Evolutionary conservation across 2,113 vertebrate species (phyloP), one percentile per base, ranked within the genome.

Genomic region (Origma solitaria): DNA sequence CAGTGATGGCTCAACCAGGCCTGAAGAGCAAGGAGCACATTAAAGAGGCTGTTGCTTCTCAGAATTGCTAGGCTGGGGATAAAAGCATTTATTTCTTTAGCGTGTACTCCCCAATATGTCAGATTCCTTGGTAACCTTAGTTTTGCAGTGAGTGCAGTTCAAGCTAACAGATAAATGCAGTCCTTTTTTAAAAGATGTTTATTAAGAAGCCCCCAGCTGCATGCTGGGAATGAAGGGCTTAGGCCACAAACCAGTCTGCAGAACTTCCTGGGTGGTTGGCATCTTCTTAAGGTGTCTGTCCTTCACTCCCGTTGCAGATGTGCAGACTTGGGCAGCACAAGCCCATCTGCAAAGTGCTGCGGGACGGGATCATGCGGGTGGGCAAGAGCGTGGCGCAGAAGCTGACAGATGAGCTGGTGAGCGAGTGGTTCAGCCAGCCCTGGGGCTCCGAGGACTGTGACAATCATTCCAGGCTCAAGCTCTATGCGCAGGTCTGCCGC

Each of bases 291-390:
- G 82, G 19, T 3, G 2, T 95, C 77, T 91, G 19, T 51, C 53
- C 56, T 95, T 96, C 62, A 79, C 91, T 38, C 53, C 3, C 65
- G 38, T 47, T 54, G 45, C 94, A 99, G 99, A 99, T 99, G 87
- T 99, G 99, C 90, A 98, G 99, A 8, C 98, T 99, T 33, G 99
- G 99, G 65, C 99, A 99, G 97, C 99, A 99, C 96, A 98, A 99
- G 83, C 99, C 99, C 53, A 98, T 99, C 96, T 98, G 98, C 96
- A 99, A 98, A 97, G 98, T 99, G 95, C 98, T 99, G 68, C 98
- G 98, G n/a, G 99, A 99, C 27, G 99, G 99, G 27, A 98, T 99
- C 24, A 98, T 99, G 94, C 98, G 95, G 6, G 99, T 99, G 86
- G 99, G 99, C 8, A 97, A 97, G 92, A 98, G 96, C 1, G 97